Percentiles rank a stretch among this genome's conserved stretches.
phyloP scores from a whole-genome alignment of 2,888 invertebrate species.

The Aphelenchoides bicaudatus region DNA sequence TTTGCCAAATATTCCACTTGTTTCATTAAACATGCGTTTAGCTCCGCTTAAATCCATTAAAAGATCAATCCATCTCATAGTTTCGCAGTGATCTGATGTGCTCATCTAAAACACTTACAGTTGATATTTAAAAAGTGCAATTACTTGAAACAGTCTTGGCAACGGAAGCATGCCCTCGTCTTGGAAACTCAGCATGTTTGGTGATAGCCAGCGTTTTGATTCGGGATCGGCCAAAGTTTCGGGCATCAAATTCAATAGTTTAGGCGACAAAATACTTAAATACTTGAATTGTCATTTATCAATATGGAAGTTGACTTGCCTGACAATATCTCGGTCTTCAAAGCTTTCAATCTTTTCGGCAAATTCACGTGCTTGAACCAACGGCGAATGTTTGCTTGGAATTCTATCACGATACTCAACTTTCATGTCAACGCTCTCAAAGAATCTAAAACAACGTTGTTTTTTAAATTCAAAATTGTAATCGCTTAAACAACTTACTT shows the following conservation, averaged over 20 bases:
- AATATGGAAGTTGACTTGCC: too few relatives aligned
- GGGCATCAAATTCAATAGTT: conserved; percentile 5
- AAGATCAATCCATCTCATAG: conserved; percentile 24
- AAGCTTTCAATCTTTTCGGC: conserved; percentile 7
- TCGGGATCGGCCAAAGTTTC: background rate
- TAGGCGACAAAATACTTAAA: background rate
- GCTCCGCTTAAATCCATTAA: conserved; percentile 29
- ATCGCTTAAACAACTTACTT: conserved; percentile 3
- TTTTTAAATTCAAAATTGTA: background rate
- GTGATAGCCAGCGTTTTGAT: conserved; percentile 10
- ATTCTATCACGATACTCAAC: background rate
- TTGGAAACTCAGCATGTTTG: conserved; percentile 11
- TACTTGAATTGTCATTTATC: too few relatives aligned
- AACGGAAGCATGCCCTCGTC: background rate
- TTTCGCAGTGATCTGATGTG: conserved; percentile 23
- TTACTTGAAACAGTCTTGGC: conserved; percentile 2
- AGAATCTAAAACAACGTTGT: background rate
- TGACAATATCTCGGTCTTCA: conserved; percentile 6
- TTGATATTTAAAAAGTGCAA: background rate
- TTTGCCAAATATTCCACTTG: conserved; percentile 22
- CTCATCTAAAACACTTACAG: background rate
- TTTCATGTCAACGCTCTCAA: conserved; percentile 7
- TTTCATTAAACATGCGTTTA: conserved; percentile 20
- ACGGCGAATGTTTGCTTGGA: background rate
- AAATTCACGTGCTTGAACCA: background rate